These are phyloP conservation scores for Catharus fuscescens DNA, from an alignment of 2,113 vertebrate genomes.

Conservation along the genomic window DNA sequence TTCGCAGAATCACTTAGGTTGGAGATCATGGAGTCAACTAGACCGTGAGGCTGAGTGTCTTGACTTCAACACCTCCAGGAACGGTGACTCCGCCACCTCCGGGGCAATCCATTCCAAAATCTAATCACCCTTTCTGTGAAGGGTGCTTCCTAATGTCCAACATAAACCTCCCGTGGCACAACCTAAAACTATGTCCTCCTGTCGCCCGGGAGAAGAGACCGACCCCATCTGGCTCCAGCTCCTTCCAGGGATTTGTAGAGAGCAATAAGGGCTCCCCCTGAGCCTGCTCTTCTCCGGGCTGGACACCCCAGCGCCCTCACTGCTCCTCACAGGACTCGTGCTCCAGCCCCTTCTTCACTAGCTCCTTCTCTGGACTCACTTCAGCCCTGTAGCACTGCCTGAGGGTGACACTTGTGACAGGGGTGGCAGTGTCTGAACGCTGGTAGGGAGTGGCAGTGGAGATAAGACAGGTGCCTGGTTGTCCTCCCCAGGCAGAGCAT, in stretches of 20 bases:
- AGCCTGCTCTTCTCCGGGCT: background rate
- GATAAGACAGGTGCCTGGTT: accelerated
- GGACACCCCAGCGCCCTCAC: background rate
- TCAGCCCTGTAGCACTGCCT: accelerated
- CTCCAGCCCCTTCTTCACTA: background rate
- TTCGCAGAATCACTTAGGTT: background rate
- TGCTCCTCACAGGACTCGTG: background rate
- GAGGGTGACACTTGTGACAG: background rate
- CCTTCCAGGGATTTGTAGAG: background rate
- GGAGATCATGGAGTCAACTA: no score
- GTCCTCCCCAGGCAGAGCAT: background rate
- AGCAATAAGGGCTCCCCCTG: background rate
- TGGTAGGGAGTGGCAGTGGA: accelerated
- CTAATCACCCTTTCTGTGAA: background rate
- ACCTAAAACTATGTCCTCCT: background rate
- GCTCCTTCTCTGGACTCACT: background rate
- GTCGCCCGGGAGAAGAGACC: background rate
- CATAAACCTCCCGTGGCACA: background rate
- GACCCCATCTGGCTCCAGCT: no score
- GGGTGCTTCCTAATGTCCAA: background rate
- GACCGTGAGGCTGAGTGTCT: background rate
- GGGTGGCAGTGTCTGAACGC: accelerated
- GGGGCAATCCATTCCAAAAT: background rate
- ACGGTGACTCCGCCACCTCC: background rate
- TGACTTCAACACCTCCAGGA: background rate